Percentiles rank a stretch among this genome's conserved stretches.
Conservation (phyloP, 2,113 vertebrate species). For the Agapornis roseicollis region DNA sequence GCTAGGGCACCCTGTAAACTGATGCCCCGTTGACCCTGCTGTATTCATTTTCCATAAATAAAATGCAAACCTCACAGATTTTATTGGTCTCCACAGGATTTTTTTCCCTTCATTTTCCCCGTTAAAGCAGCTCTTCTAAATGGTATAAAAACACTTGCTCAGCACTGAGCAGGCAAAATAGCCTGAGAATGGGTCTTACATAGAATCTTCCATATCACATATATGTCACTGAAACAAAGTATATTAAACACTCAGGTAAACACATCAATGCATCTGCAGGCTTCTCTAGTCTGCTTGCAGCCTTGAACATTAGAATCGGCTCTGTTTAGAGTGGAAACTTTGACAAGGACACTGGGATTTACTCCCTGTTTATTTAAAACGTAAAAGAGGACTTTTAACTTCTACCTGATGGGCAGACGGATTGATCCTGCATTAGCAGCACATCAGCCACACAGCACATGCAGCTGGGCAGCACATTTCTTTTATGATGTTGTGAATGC, state of each 20-base stretch:
- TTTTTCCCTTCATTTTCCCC: background rate
- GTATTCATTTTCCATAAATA: slow-evolving; percentile 35
- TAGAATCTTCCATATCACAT: background rate
- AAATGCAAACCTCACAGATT: background rate
- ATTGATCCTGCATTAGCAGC: background rate
- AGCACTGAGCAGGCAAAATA: background rate
- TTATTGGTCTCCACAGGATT: background rate
- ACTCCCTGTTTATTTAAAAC: background rate
- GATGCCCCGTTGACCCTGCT: slow-evolving; percentile 19
- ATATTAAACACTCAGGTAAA: background rate
- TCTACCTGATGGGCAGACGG: background rate
- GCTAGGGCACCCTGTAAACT: background rate
- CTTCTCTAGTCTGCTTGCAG: background rate
- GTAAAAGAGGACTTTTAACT: background rate
- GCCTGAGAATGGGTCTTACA: background rate
- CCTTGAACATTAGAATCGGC: background rate
- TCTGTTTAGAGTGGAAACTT: background rate
- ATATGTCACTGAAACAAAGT: background rate
- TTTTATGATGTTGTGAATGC: background rate
- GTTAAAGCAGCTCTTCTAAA: background rate
- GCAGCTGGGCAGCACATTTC: background rate
- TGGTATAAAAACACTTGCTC: background rate
- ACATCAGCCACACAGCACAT: background rate
- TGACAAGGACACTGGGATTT: background rate
- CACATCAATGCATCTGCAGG: background rate